Percentiles rank a stretch among this genome's conserved stretches.
Conservation (phyloP, 2,888 invertebrate genomes). For the Folsomia candida region DNA sequence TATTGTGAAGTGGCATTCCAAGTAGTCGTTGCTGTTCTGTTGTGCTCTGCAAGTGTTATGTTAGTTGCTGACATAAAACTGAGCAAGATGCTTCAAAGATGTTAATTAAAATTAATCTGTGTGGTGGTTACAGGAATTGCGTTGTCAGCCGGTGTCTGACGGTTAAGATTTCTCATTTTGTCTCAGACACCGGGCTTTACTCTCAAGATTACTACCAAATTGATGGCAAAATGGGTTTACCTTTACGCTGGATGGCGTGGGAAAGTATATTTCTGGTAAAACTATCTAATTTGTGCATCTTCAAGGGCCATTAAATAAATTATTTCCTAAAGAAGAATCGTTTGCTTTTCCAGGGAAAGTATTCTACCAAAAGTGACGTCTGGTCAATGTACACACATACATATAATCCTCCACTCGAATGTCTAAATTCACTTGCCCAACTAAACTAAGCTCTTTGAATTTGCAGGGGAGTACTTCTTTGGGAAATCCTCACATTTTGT, state of each 20-base stretch:
- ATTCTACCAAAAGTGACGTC: constrained; percentile 84
- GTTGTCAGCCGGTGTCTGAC: constrained; percentile 78
- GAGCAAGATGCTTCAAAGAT: neutral
- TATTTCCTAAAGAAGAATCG: too few relatives aligned
- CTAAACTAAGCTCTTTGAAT: too few relatives aligned
- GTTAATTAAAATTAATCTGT: constrained; percentile 8
- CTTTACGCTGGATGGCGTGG: constrained; percentile 88
- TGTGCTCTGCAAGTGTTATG: neutral
- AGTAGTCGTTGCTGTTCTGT: neutral
- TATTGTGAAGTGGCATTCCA: neutral
- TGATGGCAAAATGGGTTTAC: constrained; percentile 75
- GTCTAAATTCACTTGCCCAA: too few relatives aligned
- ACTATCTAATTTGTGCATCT: too few relatives aligned
- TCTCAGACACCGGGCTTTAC: constrained; percentile 77
- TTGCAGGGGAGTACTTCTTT: constrained; percentile 79
- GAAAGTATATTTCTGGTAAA: constrained; percentile 73
- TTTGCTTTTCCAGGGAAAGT: constrained; percentile 70
- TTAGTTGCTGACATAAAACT: neutral
- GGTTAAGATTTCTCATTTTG: constrained; percentile 81
- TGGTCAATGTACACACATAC: too few relatives aligned
- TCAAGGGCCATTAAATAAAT: too few relatives aligned
- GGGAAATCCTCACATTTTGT: constrained; percentile 79
- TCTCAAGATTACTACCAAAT: constrained; percentile 78
- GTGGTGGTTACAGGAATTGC: constrained; percentile 66
- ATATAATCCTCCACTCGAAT: too few relatives aligned